Evolutionary conservation across 1,140 invertebrate species (phyloP), one percentile per base, ranked within the genome.

Genomic region (Drosophila busckii): DNA sequence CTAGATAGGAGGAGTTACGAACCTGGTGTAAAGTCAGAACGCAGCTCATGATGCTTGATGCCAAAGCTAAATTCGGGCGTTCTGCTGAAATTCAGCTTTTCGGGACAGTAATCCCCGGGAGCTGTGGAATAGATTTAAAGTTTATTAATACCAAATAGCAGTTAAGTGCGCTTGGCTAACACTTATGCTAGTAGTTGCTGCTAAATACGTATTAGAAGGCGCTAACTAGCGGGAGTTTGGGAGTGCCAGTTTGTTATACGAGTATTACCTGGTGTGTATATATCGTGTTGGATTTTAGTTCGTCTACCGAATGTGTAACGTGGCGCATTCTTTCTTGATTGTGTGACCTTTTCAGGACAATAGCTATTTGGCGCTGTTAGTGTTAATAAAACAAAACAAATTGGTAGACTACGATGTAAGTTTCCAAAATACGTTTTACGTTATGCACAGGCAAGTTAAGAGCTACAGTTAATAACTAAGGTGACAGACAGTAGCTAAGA

Each of bases 11-110:
- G 4, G 1, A 8, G 12, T 17, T 88, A 89, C 61, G 23, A 35
- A 85, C 82, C 92, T 25, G 96, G 96, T 4, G 93, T 94, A 31
- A 92, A 89, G 71, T 94, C 93, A 2, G 88, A 64, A 85, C 92
- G 93, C 4, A 89, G 87, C 29, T 93, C 92, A 64, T 91, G 91
- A 0, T 91, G 85, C 86, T 90, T 93, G 25, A 91, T 87, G 26
- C 89, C 88, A 49, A 93, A 93, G 38, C 88, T 90, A 83, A 89
- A 93, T 66, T 90, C 90, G 8, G 91, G 91, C 26, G 90, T 89
- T 50, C 88, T 89, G 67, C 90, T 89, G 54, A 89, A 88, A 48
- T 91, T 91, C 31, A 89, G 86, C 44, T 91, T 90, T 87, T 94
- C 92, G 13, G 93, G 91, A 60, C 88, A 83, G 83, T 92, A 92